phyloP scores from a whole-genome alignment of 92 coral and sea anemone genomes.

The Heliopora coerulea region DNA sequence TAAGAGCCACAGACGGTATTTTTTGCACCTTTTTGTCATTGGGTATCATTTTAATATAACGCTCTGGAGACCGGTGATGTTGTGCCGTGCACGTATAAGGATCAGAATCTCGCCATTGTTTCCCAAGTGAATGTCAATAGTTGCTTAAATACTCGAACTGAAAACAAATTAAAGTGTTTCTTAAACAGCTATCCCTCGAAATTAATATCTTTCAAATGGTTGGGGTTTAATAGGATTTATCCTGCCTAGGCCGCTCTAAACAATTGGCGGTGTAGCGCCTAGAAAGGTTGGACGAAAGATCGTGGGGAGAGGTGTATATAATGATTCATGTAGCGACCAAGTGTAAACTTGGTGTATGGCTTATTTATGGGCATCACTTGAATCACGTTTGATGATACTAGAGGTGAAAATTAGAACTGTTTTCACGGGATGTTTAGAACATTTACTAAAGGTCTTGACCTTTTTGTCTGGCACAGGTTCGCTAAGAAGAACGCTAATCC shows the following conservation, averaged over 20 bases:
- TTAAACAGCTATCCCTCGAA: conserved; percentile 39
- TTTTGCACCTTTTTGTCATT: background rate
- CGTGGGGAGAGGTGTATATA: too few relatives aligned
- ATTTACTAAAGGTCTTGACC: conserved; percentile 22
- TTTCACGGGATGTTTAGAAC: background rate
- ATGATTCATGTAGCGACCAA: too few relatives aligned
- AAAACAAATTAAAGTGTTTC: conserved; percentile 38
- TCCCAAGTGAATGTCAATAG: conserved; percentile 15
- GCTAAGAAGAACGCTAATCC: conserved; percentile 31
- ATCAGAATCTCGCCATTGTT: conserved; percentile 12
- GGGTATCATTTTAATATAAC: conserved; percentile 28
- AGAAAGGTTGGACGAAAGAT: too few relatives aligned
- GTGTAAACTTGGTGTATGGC: too few relatives aligned
- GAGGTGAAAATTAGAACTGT: background rate
- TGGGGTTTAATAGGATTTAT: conserved; percentile 9
- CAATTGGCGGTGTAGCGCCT: background rate
- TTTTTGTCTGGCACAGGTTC: conserved; percentile 24
- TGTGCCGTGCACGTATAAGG: conserved; percentile 15
- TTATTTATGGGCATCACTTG: too few relatives aligned
- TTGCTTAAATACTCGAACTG: conserved; percentile 15
- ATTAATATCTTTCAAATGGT: conserved; percentile 34
- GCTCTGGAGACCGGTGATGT: conserved; percentile 15
- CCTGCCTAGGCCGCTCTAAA: conserved; percentile 22
- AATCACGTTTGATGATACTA: background rate
- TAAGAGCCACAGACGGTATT: background rate